Percentiles rank a stretch among this genome's conserved stretches.
These are phyloP conservation scores for Rhimphoctona megacephalus DNA, from an alignment of 2,888 invertebrate genomes.

Conservation along the genomic window DNA sequence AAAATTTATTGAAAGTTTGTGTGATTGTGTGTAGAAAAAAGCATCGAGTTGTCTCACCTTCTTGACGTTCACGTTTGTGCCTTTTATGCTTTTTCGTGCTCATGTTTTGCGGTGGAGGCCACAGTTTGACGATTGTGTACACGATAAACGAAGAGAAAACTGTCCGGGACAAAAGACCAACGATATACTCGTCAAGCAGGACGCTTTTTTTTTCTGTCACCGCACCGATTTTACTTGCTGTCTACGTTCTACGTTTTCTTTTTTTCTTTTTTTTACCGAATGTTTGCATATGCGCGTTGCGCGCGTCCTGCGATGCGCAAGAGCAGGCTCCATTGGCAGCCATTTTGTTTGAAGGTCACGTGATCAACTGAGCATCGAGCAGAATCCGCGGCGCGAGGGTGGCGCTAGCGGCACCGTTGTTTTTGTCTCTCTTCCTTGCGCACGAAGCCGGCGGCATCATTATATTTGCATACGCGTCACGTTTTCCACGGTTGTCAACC, in stretches of 20 bases:
- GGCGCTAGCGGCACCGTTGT: constrained; percentile 20
- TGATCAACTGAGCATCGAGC: not conserved
- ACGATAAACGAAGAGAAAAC: constrained; percentile 32
- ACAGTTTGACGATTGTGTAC: constrained; percentile 72
- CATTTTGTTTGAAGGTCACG: constrained; percentile 33
- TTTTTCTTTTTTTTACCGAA: constrained; percentile 23
- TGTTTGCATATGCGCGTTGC: constrained; percentile 29
- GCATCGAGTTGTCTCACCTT: constrained; percentile 79
- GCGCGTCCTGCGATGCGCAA: constrained; percentile 11
- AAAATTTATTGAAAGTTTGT: constrained; percentile 28
- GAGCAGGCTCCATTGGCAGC: constrained; percentile 25
- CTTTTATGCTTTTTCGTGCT: constrained; percentile 84
- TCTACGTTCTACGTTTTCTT: constrained; percentile 14
- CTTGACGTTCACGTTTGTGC: constrained; percentile 83
- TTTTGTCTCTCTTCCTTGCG: constrained; percentile 25
- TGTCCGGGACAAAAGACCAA: constrained; percentile 10
- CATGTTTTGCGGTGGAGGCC: constrained; percentile 78
- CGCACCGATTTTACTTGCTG: constrained; percentile 23
- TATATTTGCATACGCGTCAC: constrained; percentile 52
- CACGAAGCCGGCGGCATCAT: constrained; percentile 41
- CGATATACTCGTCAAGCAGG: constrained; percentile 11
- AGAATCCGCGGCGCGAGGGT: constrained; percentile 34
- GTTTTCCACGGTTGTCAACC: constrained; percentile 50
- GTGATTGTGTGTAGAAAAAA: not conserved
- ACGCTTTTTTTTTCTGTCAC: constrained; percentile 18